These are phyloP conservation scores for Gymnarchus niloticus DNA, from an alignment of 2,113 vertebrate genomes.

Conservation along the genomic window DNA sequence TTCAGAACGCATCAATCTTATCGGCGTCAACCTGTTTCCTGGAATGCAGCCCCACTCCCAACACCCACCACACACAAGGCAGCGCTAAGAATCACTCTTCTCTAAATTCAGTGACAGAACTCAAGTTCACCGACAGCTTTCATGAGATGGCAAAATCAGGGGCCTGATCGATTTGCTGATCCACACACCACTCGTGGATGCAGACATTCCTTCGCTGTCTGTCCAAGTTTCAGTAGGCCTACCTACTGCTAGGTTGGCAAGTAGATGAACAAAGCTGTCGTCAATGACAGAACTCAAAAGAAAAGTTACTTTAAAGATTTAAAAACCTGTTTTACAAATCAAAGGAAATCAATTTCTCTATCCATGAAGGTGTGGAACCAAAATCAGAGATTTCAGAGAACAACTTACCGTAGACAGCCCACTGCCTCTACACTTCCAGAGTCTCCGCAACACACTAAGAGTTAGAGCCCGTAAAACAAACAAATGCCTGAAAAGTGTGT, in stretches of 20 bases:
- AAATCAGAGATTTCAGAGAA: background rate
- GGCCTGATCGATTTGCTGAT: background rate
- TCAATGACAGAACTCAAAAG: background rate
- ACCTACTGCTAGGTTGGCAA: background rate
- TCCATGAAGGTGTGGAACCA: background rate
- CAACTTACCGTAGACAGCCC: background rate
- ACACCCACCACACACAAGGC: background rate
- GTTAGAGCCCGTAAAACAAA: too few relatives aligned
- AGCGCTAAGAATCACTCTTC: background rate
- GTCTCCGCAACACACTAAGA: background rate
- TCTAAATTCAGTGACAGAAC: background rate
- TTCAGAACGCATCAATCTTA: background rate
- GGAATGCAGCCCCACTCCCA: background rate
- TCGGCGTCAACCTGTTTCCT: background rate
- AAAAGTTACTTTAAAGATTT: too few relatives aligned
- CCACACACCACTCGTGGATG: background rate
- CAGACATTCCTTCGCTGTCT: background rate
- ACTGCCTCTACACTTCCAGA: background rate
- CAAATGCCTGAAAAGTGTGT: too few relatives aligned
- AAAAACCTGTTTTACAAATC: background rate
- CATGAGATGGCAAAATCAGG: background rate
- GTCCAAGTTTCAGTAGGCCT: background rate
- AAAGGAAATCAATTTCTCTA: background rate
- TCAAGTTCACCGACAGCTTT: too few relatives aligned
- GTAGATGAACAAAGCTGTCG: background rate